A percentile compares a stretch with the other conserved stretches of the same genome.
These are phyloP conservation scores for Cladopsammia gracilis DNA, from an alignment of 64 coral and sea anemone genomes.

Conservation along the genomic window DNA sequence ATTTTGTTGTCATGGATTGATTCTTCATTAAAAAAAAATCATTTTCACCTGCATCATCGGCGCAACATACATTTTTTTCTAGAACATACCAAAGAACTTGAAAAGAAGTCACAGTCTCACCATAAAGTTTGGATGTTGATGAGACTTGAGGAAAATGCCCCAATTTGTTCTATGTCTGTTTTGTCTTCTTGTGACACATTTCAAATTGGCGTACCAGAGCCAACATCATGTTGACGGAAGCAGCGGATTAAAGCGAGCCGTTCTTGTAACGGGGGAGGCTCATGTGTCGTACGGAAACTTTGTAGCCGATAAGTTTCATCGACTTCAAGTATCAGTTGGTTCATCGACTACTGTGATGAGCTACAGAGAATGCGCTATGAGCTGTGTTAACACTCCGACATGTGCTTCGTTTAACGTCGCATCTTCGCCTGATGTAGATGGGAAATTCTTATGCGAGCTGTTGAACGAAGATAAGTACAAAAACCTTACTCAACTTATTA, in stretches of 20 bases:
- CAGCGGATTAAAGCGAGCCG: background rate
- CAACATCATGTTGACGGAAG: background rate
- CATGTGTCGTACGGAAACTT: background rate
- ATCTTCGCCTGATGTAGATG: background rate
- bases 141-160: background rate
- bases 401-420: slow-evolving; percentile 16
- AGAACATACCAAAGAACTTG: too few species aligned
- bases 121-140: too few species aligned
- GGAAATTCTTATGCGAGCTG: background rate
- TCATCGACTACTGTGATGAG: background rate
- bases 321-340: background rate
- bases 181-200: background rate
- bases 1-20: too few species aligned
- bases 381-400: background rate
- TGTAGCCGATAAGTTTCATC: background rate
- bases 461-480: background rate
- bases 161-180: background rate
- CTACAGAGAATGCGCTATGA: background rate
- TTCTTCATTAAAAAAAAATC: too few species aligned
- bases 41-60: too few species aligned
- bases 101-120: too few species aligned
- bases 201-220: background rate
- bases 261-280: background rate
- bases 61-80: too few species aligned
- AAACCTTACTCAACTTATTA: background rate